Base-by-base conservation (phyloP, 1,140 invertebrate genomes). In the Drosophila nannoptera region DNA sequence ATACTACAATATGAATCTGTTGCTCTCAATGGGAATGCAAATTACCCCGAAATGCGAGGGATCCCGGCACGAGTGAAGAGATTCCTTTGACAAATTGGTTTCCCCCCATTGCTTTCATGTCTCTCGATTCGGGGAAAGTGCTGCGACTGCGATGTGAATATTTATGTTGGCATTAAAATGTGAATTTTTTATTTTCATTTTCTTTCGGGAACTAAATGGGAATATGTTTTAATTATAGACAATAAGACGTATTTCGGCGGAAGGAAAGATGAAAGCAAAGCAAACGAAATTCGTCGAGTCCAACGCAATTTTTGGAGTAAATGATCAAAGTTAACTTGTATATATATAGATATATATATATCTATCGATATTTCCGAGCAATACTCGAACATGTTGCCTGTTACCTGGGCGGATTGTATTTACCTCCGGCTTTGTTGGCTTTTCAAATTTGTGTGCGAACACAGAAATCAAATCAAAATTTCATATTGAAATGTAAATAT, bases 401-500 rank as follows among this genome's bases (percentile, higher is more conserved):
- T 56, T 65, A 83, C 75, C 64, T 69, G 78, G 70, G 46, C 12
- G 38, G 69, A 59, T 60, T 55, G 40, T 54, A 72, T 56, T 56
- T 73, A 40, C 22, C 72, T 45, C 29, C 49, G 45, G 46, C 61
- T 69, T 63, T 80, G 77, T 80, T 78, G 56, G 72, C 42, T 80
- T 68, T 68, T 55, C 33, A 59, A 68, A 81, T 74, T 72, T 66
- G 52, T 63, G 50, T 64, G 72, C 78, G 55, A 61, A 61, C 72
- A 56, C 53, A 70, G 43, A 75, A 77, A 75, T 73, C 81, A 70
- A 83, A 83, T 86, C 80, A 86, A 83, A 84, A 76, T 84, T 84
- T 83, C 73, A 50, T 80, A 83, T 83, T 60, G 81, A 83, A 80
- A 83, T 80, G 80, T 83, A 83, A 83, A 83, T 86, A 83, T 83